Evolutionary conservation across 92 coral and sea anemone genomes (phyloP).

Genomic region (Virgularia gustaviana): DNA sequence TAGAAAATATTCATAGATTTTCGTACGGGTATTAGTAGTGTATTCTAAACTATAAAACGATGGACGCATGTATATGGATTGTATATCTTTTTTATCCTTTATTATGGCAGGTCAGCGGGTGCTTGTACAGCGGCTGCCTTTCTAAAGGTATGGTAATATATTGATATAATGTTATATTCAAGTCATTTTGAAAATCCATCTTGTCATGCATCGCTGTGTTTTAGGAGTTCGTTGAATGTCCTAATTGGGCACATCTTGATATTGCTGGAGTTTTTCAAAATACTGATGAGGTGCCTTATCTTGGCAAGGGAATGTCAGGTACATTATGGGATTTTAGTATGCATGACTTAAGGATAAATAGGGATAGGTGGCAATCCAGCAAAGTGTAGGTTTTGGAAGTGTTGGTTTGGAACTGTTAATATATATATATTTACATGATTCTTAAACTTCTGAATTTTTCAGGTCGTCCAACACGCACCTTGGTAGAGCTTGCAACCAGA

Average conservation of each 20-base stretch:
- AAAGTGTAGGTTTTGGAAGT: neutral
- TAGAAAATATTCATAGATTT: too few relatives aligned
- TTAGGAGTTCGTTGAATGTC: conserved; percentile 77
- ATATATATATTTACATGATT: neutral
- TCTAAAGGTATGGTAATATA: conserved; percentile 61
- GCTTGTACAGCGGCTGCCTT: conserved; percentile 95
- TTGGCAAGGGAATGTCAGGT: conserved; percentile 98
- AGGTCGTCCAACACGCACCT: conserved; percentile 88
- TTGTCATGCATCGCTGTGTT: neutral
- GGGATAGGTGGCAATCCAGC: too few relatives aligned
- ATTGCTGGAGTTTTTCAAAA: conserved; percentile 89
- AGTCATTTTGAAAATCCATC: neutral
- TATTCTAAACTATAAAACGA: too few relatives aligned
- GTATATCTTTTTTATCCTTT: neutral
- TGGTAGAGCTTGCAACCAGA: conserved; percentile 63
- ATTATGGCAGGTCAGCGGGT: conserved; percentile 90
- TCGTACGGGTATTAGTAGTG: too few relatives aligned
- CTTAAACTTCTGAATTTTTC: conserved; percentile 3
- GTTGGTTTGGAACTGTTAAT: neutral
- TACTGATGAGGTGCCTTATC: conserved; percentile 78
- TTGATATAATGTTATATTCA: too few relatives aligned
- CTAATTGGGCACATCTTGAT: conserved; percentile 95
- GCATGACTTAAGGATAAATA: too few relatives aligned
- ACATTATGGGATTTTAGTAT: too few relatives aligned
- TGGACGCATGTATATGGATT: too few relatives aligned